phyloP scores from a whole-genome alignment of 2,797 vertebrate species.

The Rhadinocentrus ornatus region DNA sequence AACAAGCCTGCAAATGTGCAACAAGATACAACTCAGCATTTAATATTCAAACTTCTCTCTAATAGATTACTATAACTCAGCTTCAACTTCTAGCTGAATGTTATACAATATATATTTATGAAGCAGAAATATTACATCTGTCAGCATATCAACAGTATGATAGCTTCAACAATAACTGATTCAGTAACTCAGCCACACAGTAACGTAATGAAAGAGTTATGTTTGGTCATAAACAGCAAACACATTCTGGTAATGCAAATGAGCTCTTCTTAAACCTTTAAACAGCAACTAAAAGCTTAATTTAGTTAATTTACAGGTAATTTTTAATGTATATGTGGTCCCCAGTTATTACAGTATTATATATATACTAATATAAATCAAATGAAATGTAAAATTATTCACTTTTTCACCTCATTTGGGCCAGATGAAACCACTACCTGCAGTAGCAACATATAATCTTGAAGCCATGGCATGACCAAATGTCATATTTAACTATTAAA shows the following conservation, averaged over 20 bases:
- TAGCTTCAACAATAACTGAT: conserved; percentile 14
- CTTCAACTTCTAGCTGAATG: conserved; percentile 40
- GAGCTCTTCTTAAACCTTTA: conserved; percentile 30
- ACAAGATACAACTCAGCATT: conserved; percentile 51
- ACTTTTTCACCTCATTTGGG: neutral
- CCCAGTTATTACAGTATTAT: no score
- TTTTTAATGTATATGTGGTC: neutral
- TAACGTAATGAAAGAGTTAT: conserved; percentile 39
- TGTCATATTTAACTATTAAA: conserved; percentile 11
- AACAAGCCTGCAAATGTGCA: conserved; percentile 50
- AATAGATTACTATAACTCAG: neutral
- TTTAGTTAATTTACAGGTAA: neutral
- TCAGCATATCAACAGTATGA: conserved; percentile 33
- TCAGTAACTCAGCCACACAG: conserved; percentile 9
- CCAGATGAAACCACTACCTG: neutral
- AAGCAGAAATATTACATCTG: conserved; percentile 56
- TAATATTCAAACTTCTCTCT: conserved; percentile 29
- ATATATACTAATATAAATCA: neutral
- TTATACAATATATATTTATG: conserved; percentile 51
- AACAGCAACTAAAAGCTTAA: neutral
- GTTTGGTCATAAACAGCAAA: conserved; percentile 49
- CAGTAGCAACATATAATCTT: neutral
- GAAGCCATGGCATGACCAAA: no score
- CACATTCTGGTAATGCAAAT: conserved; percentile 2
- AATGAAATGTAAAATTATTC: neutral